phyloP scores from a whole-genome alignment of 2,888 invertebrate species.

The Eurois occulta region DNA sequence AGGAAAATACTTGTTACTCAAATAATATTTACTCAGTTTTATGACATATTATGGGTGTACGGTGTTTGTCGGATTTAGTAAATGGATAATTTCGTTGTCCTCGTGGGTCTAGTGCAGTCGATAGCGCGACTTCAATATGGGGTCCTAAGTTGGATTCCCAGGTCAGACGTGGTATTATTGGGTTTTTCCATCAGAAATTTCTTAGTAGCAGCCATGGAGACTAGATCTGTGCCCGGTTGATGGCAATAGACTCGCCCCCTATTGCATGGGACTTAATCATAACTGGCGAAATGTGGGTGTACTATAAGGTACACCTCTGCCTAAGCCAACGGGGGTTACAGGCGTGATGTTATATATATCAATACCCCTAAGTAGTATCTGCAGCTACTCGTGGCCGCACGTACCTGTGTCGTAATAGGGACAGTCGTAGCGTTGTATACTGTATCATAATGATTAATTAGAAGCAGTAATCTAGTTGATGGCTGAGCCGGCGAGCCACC shows the following conservation, averaged over 20 bases:
- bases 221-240: too few relatives aligned
- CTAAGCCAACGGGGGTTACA: too few relatives aligned
- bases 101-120: background rate
- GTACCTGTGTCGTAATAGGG: background rate
- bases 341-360: background rate
- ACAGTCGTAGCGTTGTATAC: background rate
- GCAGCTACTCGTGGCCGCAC: background rate
- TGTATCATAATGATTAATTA: constrained; percentile 49
- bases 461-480: constrained; percentile 45
- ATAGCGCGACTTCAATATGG: background rate
- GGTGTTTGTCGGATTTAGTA: background rate
- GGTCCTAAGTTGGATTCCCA: background rate
- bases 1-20: too few relatives aligned
- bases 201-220: background rate
- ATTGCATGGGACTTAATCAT: too few relatives aligned
- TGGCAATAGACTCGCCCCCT: too few relatives aligned
- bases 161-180: background rate
- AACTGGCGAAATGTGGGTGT: too few relatives aligned
- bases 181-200: background rate
- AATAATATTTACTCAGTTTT: background rate
- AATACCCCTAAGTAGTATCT: background rate
- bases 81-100: background rate
- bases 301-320: too few relatives aligned
- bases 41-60: background rate
- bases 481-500: constrained; percentile 11